phyloP scores from a whole-genome alignment of 2,797 vertebrate genomes.

The Leuciscus waleckii region DNA sequence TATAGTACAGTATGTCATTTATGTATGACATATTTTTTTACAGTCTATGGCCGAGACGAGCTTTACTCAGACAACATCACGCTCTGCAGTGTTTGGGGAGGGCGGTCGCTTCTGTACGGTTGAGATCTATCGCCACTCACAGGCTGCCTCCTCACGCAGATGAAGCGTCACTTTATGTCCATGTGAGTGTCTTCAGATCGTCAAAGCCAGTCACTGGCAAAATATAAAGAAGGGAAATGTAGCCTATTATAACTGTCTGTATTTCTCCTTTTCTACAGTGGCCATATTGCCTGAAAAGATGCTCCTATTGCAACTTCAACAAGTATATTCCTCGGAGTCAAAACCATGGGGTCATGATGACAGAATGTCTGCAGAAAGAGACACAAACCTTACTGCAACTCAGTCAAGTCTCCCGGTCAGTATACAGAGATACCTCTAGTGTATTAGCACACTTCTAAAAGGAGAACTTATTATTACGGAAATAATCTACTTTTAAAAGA shows the following conservation, averaged over 20 bases:
- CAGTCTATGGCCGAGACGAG: not conserved
- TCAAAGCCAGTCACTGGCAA: not conserved
- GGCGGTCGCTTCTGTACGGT: not conserved
- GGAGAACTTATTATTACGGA: not conserved
- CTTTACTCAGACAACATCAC: not conserved
- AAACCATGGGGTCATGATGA: constrained; percentile 79
- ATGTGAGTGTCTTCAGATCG: constrained; percentile 72
- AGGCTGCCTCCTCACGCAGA: constrained; percentile 18
- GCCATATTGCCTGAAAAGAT: constrained; percentile 92
- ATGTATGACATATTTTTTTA: too few species aligned
- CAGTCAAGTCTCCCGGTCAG: constrained; percentile 84
- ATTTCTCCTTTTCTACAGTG: constrained; percentile 75
- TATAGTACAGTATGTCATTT: not conserved
- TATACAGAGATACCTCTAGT: constrained; percentile 1
- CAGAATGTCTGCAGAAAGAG: constrained; percentile 83
- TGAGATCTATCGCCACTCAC: not conserved
- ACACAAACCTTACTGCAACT: constrained; percentile 80
- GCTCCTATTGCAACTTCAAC: constrained; percentile 95
- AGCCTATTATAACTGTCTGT: not conserved
- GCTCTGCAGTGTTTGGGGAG: not conserved
- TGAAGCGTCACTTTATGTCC: constrained; percentile 80
- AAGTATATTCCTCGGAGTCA: constrained; percentile 84
- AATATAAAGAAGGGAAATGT: too few species aligned
- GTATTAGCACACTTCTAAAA: not conserved
- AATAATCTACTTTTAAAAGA: not conserved